Percentiles rank a stretch among this genome's conserved stretches.
Conservation (phyloP, 1,140 invertebrate species). For the Pollicipes pollicipes region DNA sequence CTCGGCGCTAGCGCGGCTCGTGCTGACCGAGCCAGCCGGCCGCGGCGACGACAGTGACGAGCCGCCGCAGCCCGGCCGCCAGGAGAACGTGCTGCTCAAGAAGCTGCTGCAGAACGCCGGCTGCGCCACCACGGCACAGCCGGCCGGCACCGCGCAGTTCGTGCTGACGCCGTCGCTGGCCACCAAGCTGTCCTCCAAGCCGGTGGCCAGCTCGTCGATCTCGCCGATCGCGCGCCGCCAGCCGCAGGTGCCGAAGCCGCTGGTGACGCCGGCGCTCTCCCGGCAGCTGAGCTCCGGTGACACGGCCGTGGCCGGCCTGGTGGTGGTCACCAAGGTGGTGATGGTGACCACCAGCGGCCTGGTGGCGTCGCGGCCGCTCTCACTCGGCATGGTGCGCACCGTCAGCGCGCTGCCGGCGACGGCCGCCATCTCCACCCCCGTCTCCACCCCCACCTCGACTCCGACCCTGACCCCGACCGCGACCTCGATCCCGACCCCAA, state of each 20-base stretch:
- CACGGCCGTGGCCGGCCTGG: no score
- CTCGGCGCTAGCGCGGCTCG: not conserved
- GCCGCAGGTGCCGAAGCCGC: constrained; percentile 7
- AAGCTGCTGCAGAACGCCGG: constrained; percentile 72
- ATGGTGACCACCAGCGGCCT: no score
- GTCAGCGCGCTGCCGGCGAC: not conserved
- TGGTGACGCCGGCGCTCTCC: not conserved
- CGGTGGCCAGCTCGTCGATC: constrained; percentile 9
- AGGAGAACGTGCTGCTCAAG: constrained; percentile 55
- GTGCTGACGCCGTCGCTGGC: not conserved
- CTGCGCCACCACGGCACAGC: constrained; percentile 27
- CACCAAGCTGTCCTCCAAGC: not conserved
- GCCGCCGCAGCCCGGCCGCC: no score
- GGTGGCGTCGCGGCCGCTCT: not conserved
- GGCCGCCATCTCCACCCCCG: constrained; percentile 23
- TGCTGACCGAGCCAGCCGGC: constrained; percentile 7
- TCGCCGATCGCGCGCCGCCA: constrained; percentile 9
- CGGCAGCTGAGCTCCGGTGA: constrained; percentile 4
- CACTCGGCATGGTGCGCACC: not conserved
- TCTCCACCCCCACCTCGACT: constrained; percentile 22
- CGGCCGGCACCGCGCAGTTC: not conserved
- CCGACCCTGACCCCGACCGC: constrained; percentile 12
- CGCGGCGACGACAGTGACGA: not conserved
- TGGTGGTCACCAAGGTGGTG: no score
- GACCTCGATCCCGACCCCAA: constrained; percentile 15